phyloP scores from a whole-genome alignment of 1,140 invertebrate genomes.

The Notospermus geniculatus region DNA sequence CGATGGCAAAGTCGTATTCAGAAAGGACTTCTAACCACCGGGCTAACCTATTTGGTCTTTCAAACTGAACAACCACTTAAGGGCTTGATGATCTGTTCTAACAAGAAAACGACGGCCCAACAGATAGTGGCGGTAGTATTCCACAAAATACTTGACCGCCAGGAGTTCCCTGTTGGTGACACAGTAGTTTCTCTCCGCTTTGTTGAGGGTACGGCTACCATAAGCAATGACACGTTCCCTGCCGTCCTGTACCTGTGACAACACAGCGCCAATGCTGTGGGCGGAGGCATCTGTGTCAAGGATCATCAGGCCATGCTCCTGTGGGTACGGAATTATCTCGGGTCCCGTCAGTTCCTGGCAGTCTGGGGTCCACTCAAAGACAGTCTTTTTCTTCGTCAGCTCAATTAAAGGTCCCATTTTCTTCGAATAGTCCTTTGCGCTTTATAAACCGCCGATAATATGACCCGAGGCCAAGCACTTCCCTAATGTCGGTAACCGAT shows the following conservation, averaged over 20 bases:
- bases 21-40: constrained; percentile 32
- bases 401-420: constrained; percentile 18
- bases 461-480: constrained; percentile 48
- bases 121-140: constrained; percentile 23
- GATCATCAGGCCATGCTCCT: constrained; percentile 40
- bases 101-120: constrained; percentile 22
- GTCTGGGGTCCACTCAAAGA: constrained; percentile 16
- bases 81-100: constrained; percentile 28
- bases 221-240: no score
- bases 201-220: no score
- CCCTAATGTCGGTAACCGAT: constrained; percentile 43
- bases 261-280: constrained; percentile 51
- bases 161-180: constrained; percentile 26
- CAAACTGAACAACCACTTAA: constrained; percentile 23
- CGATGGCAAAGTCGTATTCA: constrained; percentile 29
- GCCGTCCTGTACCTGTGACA: no score
- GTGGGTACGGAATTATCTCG: no score
- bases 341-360: no score
- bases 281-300: constrained; percentile 56
- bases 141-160: no score
- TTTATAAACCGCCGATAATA: constrained; percentile 55
- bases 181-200: constrained; percentile 25
- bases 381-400: constrained; percentile 9
- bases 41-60: constrained; percentile 24
- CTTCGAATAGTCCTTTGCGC: no score